Conservation (phyloP, 2,888 invertebrate species). For the Callimorpha dominula region DNA sequence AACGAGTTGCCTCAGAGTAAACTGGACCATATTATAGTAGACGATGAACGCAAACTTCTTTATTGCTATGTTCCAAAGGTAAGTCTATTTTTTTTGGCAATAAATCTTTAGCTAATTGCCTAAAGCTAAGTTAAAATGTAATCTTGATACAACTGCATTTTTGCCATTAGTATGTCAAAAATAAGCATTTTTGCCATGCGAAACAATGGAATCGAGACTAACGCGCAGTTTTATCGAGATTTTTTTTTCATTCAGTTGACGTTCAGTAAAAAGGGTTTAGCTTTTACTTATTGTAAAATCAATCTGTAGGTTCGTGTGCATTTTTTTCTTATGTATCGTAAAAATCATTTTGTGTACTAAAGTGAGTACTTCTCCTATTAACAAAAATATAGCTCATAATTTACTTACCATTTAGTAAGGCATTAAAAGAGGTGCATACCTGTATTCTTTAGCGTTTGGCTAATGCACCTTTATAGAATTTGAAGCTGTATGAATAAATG, state of each 20-base stretch:
- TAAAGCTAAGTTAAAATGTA: background rate
- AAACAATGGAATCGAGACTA: background rate
- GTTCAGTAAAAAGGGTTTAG: background rate
- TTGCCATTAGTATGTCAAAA: too few relatives aligned
- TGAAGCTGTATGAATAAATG: too few relatives aligned
- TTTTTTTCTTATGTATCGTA: background rate
- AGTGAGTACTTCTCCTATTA: background rate
- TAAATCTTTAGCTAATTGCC: slow-evolving; percentile 56
- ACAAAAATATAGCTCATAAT: background rate
- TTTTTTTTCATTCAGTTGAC: background rate
- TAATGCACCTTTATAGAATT: background rate
- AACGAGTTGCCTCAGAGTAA: slow-evolving; percentile 84
- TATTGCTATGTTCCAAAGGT: slow-evolving; percentile 98
- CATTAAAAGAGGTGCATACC: background rate
- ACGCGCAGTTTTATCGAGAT: background rate
- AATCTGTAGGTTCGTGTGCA: background rate
- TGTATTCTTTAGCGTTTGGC: background rate
- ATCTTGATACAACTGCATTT: background rate
- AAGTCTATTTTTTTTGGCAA: slow-evolving; percentile 62
- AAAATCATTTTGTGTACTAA: background rate
- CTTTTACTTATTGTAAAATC: background rate
- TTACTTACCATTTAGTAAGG: background rate
- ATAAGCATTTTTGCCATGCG: too few relatives aligned
- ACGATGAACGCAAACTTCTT: slow-evolving; percentile 93
- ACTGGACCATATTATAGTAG: slow-evolving; percentile 93